Percentiles rank a stretch among this genome's conserved stretches.
Conservation (phyloP, 2,888 invertebrate species). For the Archips xylosteana region DNA sequence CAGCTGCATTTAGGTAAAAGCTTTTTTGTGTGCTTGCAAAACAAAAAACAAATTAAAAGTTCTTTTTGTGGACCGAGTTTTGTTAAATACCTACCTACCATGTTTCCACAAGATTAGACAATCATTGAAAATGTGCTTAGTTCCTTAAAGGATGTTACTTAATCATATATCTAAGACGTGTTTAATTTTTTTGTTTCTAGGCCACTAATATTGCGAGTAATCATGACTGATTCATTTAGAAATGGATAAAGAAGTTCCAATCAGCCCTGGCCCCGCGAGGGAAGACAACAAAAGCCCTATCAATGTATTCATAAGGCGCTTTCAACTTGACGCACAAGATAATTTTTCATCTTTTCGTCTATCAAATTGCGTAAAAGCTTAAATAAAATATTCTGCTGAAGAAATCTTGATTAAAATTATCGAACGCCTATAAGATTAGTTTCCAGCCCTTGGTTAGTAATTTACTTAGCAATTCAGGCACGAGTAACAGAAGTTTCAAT, state of each 20-base stretch:
- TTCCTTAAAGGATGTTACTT: too few species aligned
- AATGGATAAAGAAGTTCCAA: not conserved
- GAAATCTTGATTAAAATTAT: too few species aligned
- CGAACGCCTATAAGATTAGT: not conserved
- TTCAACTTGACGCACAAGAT: not conserved
- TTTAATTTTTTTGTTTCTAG: too few species aligned
- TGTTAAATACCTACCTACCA: not conserved
- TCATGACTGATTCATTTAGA: not conserved
- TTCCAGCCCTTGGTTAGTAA: not conserved
- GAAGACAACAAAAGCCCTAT: too few species aligned
- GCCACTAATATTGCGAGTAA: not conserved
- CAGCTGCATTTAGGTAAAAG: conserved; percentile 18
- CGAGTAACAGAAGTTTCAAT: not conserved
- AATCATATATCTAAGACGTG: too few species aligned
- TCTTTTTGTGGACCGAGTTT: not conserved
- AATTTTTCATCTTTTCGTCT: not conserved
- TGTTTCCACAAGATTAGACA: not conserved
- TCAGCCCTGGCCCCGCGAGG: too few species aligned
- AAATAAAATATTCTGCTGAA: not conserved
- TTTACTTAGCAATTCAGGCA: not conserved
- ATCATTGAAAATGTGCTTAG: not conserved
- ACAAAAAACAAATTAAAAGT: not conserved
- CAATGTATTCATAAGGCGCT: not conserved
- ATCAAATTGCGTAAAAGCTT: not conserved
- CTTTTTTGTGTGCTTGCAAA: conserved; percentile 23